Percentiles rank a stretch among this genome's conserved stretches.
Evolutionary conservation across 2,113 vertebrate species (phyloP).

Genomic region (Limnothrissa miodon): DNA sequence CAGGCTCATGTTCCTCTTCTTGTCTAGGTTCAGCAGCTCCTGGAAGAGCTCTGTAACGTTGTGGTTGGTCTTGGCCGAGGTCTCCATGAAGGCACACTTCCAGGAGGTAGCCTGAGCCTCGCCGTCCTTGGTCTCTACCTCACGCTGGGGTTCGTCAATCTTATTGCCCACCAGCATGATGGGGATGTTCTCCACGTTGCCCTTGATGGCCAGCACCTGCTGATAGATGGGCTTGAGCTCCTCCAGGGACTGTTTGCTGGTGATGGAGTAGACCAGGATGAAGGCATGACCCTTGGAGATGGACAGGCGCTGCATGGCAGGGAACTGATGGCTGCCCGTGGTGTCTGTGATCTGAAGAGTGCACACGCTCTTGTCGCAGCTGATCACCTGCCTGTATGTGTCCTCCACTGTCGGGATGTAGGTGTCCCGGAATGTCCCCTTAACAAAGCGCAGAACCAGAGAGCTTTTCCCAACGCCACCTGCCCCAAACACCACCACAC

Average conservation of each 20-base stretch:
- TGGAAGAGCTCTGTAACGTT: slow-evolving; percentile 98
- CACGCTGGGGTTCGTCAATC: slow-evolving; percentile 92
- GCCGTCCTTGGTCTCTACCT: slow-evolving; percentile 89
- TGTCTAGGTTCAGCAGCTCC: slow-evolving; percentile 96
- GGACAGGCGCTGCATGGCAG: slow-evolving; percentile 95
- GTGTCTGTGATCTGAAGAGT: slow-evolving; percentile 97
- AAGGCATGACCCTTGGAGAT: slow-evolving; percentile 98
- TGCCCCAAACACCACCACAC: slow-evolving; percentile 93
- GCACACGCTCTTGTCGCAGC: slow-evolving; percentile 96
- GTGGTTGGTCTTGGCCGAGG: slow-evolving; percentile 98
- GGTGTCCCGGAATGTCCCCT: slow-evolving; percentile 94
- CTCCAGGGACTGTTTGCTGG: slow-evolving; percentile 93
- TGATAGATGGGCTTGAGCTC: slow-evolving; percentile 95
- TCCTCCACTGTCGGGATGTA: slow-evolving; percentile 98
- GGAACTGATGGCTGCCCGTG: slow-evolving; percentile 95
- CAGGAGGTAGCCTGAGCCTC: slow-evolving; percentile 90
- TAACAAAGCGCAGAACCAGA: slow-evolving; percentile 92
- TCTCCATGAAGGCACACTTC: slow-evolving; percentile 99
- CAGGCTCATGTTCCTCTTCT: slow-evolving; percentile 91
- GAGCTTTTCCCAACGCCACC: slow-evolving; percentile 97
- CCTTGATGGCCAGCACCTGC: slow-evolving; percentile 94
- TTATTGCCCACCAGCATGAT: slow-evolving; percentile 98
- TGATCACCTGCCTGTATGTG: slow-evolving; percentile 96
- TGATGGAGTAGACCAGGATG: slow-evolving; percentile 95
- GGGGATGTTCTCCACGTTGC: slow-evolving; percentile 89